Percentiles rank a stretch among this genome's conserved stretches.
These are phyloP conservation scores for Otus sunia DNA, from an alignment of 2,113 vertebrate genomes.

Conservation along the genomic window DNA sequence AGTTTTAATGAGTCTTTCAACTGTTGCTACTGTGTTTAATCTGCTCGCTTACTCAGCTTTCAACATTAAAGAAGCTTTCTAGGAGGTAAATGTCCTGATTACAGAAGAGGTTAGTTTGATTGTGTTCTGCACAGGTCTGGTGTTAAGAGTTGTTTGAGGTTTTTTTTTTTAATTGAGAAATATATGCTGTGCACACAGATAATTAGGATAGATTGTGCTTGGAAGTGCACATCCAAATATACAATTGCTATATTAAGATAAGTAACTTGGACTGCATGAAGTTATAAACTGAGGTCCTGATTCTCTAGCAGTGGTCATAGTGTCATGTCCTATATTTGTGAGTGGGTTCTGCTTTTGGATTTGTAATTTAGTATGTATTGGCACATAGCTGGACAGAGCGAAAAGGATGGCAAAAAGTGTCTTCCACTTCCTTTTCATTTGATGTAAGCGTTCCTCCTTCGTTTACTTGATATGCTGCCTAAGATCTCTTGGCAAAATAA, in stretches of 20 bases:
- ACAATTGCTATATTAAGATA: background rate
- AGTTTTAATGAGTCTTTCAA: constrained; percentile 43
- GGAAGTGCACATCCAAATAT: background rate
- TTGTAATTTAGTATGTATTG: background rate
- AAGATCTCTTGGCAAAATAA: background rate
- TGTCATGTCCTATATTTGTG: background rate
- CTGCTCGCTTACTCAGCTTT: background rate
- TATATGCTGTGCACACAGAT: background rate
- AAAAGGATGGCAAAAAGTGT: background rate
- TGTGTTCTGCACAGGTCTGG: constrained; percentile 10
- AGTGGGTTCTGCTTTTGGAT: background rate
- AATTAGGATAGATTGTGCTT: constrained; percentile 17
- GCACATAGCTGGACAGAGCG: background rate
- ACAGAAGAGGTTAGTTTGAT: constrained; percentile 37
- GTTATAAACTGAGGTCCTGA: background rate
- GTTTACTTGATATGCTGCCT: background rate
- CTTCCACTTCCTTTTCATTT: background rate
- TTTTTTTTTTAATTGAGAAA: constrained; percentile 4
- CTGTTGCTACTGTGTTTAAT: constrained; percentile 49
- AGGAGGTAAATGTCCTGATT: constrained; percentile 37
- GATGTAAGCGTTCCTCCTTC: background rate
- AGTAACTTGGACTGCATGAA: background rate
- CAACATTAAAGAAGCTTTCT: constrained; percentile 31
- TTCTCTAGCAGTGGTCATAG: background rate
- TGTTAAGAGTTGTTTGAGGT: background rate